Evolutionary conservation across 2,888 invertebrate species (phyloP), one percentile per base, ranked within the genome.

Genomic region (Spilosoma lubricipeda): DNA sequence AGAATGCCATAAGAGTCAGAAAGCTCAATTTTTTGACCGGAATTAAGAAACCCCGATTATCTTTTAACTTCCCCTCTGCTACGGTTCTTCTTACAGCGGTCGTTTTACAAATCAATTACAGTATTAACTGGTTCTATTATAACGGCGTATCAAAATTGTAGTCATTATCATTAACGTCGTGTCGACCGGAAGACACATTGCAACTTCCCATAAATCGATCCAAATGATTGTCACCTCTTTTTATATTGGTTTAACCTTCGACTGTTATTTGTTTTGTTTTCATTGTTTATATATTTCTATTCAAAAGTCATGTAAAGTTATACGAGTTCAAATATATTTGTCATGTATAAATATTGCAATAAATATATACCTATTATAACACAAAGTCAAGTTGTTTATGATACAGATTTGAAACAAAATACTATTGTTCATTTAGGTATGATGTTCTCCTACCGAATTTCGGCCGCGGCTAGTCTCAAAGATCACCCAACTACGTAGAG

Each of bases 151-250:
- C 5, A 30, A 13, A 63, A 63, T 63, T 30, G 8, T 63, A 18
- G 20, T 66, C 15, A 48, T 71, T 52, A 36, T 65, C 52, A 68
- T 56, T 70, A 70, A 11, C 27, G 27, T 63, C 56, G 20, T 42
- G 59, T 70, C 30, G 39, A 42, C 59, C 70, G 70, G 70, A 70
- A 70, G 20, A 18, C 27, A 11, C 30, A 42, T 63, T 70, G 30
- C 63, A 63, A 20, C 42, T 27, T 20, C 30, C 70, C 70, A 70
- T 70, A 30, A 27, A 59, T n/a, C n/a, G 30, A 70, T 59, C 36
- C 70, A 70, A 70, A 70, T 70, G 59, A 63, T 63, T 39, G 52
- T 56, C 27, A 69, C n/a, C 33, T 52, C 52, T 7, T 45, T 42
- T 42, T n/a, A 13, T 27, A 70, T 27, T 0, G 30, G 27, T 70